Base-by-base conservation (phyloP, 2,797 vertebrate genomes). In the Naso thynnoides region DNA sequence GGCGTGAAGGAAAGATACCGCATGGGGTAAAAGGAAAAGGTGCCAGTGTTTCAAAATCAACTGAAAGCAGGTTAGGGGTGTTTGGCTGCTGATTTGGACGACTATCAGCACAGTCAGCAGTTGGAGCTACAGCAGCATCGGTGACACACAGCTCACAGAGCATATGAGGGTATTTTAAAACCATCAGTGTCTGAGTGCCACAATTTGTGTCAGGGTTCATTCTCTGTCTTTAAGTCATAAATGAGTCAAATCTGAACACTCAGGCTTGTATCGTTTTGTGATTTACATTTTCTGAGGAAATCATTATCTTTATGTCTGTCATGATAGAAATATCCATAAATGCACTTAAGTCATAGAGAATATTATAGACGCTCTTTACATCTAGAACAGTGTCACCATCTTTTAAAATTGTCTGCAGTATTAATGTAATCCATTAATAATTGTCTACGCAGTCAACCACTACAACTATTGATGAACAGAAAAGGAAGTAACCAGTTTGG, bases 61-160 rank as follows among this genome's bases (percentile, higher is more conserved):
- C 18, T 60, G n/a, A 45, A 76, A 55, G 58, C 64, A 36, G 23
- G 58, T 68, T 50, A 42, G n/a, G 61, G 23, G 39, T 55, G 36
- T 49, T 24, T 55, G 44, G 61, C 45, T 47, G 45, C 61, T 56
- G 42, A 70, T 64, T 61, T 69, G 58, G 14, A 41, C 21, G 6
- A 39, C 50, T 26, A 60, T 61, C 29, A 53, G 44, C 70, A 63
- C 48, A 50, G 66, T 48, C 66, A 67, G 56, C 47, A 59, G 44
- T 31, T 31, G 41, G 54, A 39, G 60, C 33, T 21, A 49, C 36
- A 24, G 50, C 41, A 33, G 61, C 24, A 0, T 18, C 38, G 42
- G 74, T 41, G 56, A 61, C 56, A 50, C 56, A 13, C 29, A 26
- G 36, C 44, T 50, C 33, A 29, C 6, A 21, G 50, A 29, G 31